Base-by-base conservation (phyloP, 2,888 invertebrate genomes). In the Acronicta aceris region DNA sequence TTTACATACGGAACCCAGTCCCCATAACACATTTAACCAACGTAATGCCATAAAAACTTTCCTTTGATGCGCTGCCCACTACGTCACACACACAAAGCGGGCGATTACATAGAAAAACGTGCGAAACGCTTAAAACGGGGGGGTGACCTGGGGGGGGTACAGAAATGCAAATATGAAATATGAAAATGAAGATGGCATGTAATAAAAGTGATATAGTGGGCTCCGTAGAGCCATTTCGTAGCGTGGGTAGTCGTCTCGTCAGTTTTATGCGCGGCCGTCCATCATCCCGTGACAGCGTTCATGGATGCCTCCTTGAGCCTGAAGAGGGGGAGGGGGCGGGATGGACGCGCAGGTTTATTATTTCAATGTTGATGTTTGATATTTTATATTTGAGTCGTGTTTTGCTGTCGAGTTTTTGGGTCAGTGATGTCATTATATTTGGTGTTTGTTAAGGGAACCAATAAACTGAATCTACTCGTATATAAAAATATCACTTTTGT, bases 141-240 rank as follows among this genome's bases (percentile, higher is more conserved):
- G 74, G 71, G 74, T 56, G 77, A 59, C 54, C 43, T 59, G 79
- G 78, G 76, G 78, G 76, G 64, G 79, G 76, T 90, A 89, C 89
- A 89, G 90, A 92, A 95, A 95, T 94, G 94, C 94, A 94, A 94
- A 94, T 94, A 94, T 94, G 94, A 94, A 94, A 95, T 95, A 95
- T 95, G 95, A 95, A 95, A 95, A 95, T 95, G 95, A 95, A 95
- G 95, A 95, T 95, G 95, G 95, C 94, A 96, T 96, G 96, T 96
- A 96, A 96, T 96, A 96, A 96, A 96, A 96, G 96, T 96, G 96
- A 96, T 96, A 96, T 96, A 96, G 95, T 95, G 95, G 96, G 95
- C 96, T 96, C 96, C 95, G 95, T 95, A 96, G 96, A 95, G 96
- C 96, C 96, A 96, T 96, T 96, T 95, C 95, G 95, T 95, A 95